Base-by-base conservation (phyloP, 2,113 vertebrate genomes). In the Delphinus delphis region DNA sequence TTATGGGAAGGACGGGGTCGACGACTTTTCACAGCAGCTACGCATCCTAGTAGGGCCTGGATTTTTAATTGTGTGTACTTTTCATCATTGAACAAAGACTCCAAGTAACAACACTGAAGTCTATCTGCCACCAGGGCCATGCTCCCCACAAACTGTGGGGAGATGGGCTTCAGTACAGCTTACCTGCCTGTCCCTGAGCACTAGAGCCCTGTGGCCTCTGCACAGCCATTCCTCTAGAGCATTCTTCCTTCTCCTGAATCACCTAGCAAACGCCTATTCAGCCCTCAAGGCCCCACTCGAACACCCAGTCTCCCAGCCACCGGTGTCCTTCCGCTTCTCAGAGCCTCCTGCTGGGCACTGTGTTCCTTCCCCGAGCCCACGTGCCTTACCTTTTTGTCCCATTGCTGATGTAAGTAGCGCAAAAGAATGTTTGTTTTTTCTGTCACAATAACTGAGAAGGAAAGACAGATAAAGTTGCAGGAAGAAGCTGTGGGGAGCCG, bases 391-490 rank as follows among this genome's bases (percentile, higher is more conserved):
- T 99, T 99, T 99, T 99, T 99, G 98, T 99, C 99, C 99, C 99
- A 99, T 98, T 99, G 99, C 97, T 99, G 99, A 96, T 99, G 99
- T 93, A 99, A 98, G 97, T 99, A 99, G 96, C 99, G 99, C 98
- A 99, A 97, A 58, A 99, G 99, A 88, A 99, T 99, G 97, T 99
- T 99, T 77, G 99, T 99, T 98, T 99, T 99, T 98, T 99, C 99
- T 98, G 99, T 99, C 90, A 99, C 99, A 8, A 99, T 99, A 97
- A 99, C 99, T 99, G 98, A 33, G 33, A 11, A 88, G 53, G 1
- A 90, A 77, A 91, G 90, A 90, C 47, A 96, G 41, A 97, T 77
- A 77, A 90, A 86, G 58, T 81, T 1, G 14, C 23, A n/a, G 93
- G 70, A 68, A 84, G 36, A 41, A 15, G 36, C 44, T 14, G 47